Percentiles rank a stretch among this genome's conserved stretches.
Conservation (phyloP, 2,888 invertebrate genomes). For the Monochamus alternatus region DNA sequence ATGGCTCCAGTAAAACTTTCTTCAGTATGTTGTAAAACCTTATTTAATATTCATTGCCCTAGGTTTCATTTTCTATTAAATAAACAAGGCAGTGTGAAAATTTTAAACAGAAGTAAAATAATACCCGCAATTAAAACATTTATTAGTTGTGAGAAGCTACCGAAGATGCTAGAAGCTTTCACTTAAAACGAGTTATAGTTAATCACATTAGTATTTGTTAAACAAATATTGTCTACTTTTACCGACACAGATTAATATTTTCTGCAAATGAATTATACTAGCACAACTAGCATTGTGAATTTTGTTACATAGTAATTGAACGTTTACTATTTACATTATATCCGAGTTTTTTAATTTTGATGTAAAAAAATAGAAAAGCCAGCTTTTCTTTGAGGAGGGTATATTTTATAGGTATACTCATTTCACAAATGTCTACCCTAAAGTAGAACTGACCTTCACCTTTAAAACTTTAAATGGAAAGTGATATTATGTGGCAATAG, state of each 20-base stretch:
- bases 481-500: no score
- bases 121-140: conserved; percentile 10
- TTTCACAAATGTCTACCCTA: no score
- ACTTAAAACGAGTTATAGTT: conserved; percentile 15
- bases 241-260: conserved; percentile 3
- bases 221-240: conserved; percentile 17
- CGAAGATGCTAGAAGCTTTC: background rate
- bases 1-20: no score
- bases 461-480: no score
- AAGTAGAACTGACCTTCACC: no score
- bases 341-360: no score
- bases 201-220: background rate
- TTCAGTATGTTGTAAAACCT: background rate
- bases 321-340: no score
- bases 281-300: no score
- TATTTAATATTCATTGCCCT: conserved; percentile 5
- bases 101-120: conserved; percentile 7
- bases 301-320: no score
- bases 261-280: background rate
- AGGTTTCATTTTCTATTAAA: conserved; percentile 18
- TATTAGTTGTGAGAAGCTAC: conserved; percentile 20
- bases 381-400: no score
- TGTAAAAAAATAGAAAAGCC: no score
- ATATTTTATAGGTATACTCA: no score
- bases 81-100: background rate